Base-by-base conservation (phyloP, 2,797 vertebrate species). In the Zenarchopterus dispar region DNA sequence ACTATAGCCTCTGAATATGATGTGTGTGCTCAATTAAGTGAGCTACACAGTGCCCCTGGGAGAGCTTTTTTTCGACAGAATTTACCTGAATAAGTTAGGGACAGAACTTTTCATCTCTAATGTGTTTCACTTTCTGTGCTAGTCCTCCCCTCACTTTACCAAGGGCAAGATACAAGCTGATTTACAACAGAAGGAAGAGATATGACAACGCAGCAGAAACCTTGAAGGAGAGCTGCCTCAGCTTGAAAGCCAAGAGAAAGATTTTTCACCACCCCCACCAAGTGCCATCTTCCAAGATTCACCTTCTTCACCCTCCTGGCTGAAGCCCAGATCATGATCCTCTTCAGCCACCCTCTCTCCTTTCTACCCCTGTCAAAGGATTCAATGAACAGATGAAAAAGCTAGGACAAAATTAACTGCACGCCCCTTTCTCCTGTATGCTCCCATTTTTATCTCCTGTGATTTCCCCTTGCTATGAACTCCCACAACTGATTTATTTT, bases 331-430 rank as follows among this genome's bases (percentile, higher is more conserved):
- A 4, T 31, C 23, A 28, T 3, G 16, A n/a, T n/a, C 4, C 3
- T 31, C 24, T 26, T 50, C 48, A 50, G 13, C 10, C 15, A 50
- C 23, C 23, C 48, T 26, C 16, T 24, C 46, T 15, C 21, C 13
- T 21, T 15, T 15, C 47, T 17, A 22, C 17, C 2, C 17, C 48
- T n/a, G n/a, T n/a, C 28, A 6, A 2, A 13, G 26, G 31, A 6
- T 50, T 50, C 24, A 18, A 17, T 26, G 17, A 18, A 18, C 48
- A 50, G 48, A 50, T 31, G 28, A 50, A 50, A 50, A 16, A 50
- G 17, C 8, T 31, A 26, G 48, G n/a, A 50, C 8, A 50, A 50
- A 50, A n/a, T 17, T 26, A 28, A 31, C 7, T 23, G 33, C 33
- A 36, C 13, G 33, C 17, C 16, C 24, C n/a, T 22, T 50, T 28